These are phyloP conservation scores for Pogona vitticeps DNA, from an alignment of 2,113 vertebrate genomes.

Conservation along the genomic window DNA sequence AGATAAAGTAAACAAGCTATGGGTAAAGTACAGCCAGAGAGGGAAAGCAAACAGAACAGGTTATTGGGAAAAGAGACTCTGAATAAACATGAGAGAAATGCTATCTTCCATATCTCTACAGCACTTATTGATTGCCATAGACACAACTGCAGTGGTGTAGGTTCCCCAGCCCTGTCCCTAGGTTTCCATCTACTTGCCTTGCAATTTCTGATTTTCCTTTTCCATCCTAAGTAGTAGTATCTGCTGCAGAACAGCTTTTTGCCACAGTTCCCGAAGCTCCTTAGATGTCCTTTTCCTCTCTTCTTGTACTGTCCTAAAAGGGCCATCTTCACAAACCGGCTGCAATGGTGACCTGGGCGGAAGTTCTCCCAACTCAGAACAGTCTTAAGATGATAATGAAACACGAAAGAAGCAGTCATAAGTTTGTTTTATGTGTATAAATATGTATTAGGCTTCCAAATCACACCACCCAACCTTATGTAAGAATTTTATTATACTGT, in stretches of 20 bases:
- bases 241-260: conserved; percentile 94
- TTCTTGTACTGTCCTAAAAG: conserved; percentile 79
- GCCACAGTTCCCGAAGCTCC: conserved; percentile 93
- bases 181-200: conserved; percentile 78
- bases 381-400: conserved; percentile 75
- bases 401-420: background rate
- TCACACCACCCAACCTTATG: background rate
- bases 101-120: background rate
- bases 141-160: background rate
- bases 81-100: background rate
- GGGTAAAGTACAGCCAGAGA: conserved; percentile 8
- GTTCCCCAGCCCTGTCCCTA: background rate
- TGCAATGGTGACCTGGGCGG: conserved; percentile 73
- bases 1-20: conserved; percentile 31
- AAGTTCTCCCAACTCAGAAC: conserved; percentile 82
- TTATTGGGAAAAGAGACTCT: background rate
- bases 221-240: conserved; percentile 97
- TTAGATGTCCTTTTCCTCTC: conserved; percentile 80
- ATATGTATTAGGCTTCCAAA: background rate
- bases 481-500: background rate
- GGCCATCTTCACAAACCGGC: conserved; percentile 75
- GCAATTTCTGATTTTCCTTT: conserved; percentile 94
- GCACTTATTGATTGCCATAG: background rate
- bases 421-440: background rate
- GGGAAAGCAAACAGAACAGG: background rate